Conservation (phyloP, 1,140 invertebrate species). For the Luehdorfia chinensis region DNA sequence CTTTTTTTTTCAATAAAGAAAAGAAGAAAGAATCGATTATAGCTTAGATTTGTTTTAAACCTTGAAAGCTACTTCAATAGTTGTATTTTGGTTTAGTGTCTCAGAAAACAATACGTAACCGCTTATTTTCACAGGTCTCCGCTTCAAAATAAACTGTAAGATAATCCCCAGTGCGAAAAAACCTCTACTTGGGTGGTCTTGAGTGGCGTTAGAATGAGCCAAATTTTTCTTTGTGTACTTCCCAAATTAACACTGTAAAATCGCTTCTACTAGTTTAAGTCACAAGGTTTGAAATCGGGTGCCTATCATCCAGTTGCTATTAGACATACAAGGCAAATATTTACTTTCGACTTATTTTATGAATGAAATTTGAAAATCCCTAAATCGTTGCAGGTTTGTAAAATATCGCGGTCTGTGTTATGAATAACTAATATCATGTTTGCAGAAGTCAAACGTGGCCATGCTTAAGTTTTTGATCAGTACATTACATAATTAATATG, state of each 20-base stretch:
- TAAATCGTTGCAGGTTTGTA: constrained; percentile 34
- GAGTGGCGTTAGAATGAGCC: constrained; percentile 43
- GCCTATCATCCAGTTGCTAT: constrained; percentile 22
- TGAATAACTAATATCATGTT: too few species aligned
- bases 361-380: constrained; percentile 45
- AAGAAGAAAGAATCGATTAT: too few species aligned
- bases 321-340: constrained; percentile 51
- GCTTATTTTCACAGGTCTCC: constrained; percentile 31
- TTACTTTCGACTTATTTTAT: constrained; percentile 49
- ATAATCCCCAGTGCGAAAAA: constrained; percentile 37
- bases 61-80: constrained; percentile 6
- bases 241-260: neutral
- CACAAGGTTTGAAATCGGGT: constrained; percentile 17
- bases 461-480: too few species aligned
- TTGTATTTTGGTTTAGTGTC: constrained; percentile 7
- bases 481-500: too few species aligned
- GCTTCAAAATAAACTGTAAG: constrained; percentile 33
- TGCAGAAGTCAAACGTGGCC: too few species aligned
- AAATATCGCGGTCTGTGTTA: too few species aligned
- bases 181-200: constrained; percentile 44
- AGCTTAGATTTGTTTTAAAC: too few species aligned
- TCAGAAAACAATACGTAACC: constrained; percentile 17
- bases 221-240: constrained; percentile 32
- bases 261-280: constrained; percentile 2
- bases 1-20: too few species aligned